Evolutionary conservation across 2,797 vertebrate genomes (phyloP), one percentile per base, ranked within the genome.

Genomic region (Microctenopoma stevenorrisi): DNA sequence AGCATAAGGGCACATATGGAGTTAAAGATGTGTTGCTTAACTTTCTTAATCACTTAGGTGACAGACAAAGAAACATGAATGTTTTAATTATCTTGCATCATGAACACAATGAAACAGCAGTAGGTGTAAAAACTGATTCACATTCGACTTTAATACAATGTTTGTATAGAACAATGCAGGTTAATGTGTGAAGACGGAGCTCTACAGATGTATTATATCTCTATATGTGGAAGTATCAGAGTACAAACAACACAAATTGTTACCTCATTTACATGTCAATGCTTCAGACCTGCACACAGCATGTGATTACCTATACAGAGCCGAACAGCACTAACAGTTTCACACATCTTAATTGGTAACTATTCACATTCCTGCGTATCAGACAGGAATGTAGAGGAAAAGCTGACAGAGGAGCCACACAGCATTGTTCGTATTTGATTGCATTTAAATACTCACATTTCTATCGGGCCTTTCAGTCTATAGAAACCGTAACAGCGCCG

Each of bases 251-350:
- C 72, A 66, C 26, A 62, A 60, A 63, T 58, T 72, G 55, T 68
- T 22, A 59, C 53, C 48, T 81, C 64, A 51, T 85, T 87, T 85
- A 40, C 78, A 85, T 83, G 59, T 79, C 55, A 85, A 30, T 76
- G 71, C 68, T 25, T 43, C 46, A 60, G 43, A 75, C 63, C 59
- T 51, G 47, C 68, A 52, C 35, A 1, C 47, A 22, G 51, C 18
- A 4, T 28, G 7, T 0, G 51, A 28, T 58, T 55, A 18, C 28
- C 59, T 37, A 60, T 40, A 46, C 35, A 57, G 50, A 58, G 60
- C 55, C 3, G 43, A 61, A 4, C 78, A 40, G 67, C 62, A 25
- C 67, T 68, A 10, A 16, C 12, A 52, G 40, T 43, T 60, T 78
- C 74, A 65, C n/a, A 40, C 42, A 14, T 78, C 35, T 64, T 76